Base-by-base conservation (phyloP, 2,113 vertebrate genomes). In the Procavia capensis region DNA sequence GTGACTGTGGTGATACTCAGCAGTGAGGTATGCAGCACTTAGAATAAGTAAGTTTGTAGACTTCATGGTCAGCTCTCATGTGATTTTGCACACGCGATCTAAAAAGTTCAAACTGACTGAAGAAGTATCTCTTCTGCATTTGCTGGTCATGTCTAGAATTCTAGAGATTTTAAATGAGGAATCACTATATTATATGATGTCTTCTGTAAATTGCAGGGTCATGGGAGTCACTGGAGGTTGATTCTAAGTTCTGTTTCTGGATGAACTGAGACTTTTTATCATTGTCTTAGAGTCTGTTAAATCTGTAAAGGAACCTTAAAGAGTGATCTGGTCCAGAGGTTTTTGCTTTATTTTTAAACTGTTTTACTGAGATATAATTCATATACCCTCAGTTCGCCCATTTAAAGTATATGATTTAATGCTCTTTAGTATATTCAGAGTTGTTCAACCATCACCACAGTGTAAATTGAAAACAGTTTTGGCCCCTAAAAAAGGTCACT, bases 291-390 rank as follows among this genome's bases (percentile, higher is more conserved):
- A 50, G 24, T 88, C 50, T 61, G 39, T 54, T 82, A 29, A 24
- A 27, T 95, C 16, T 83, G 25, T 50, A 84, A 93, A 82, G 93
- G 76, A 78, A 91, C 57, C 54, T 87, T 79, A 57, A 39, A 47
- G 54, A n/a, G 50, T 95, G 78, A 72, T 87, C 31, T 90, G 43
- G 34, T 70, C n/a, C 43, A 90, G 50, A 83, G 31, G 24, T 27
- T 80, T 81, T 79, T 63, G 74, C 45, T 47, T 78, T 14, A 84
- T 85, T n/a, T 78, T 76, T 47, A 83, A 72, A 75, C 17, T 59
- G 50, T 34, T 83, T 87, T 96, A 72, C 84, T 95, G 84, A 93
- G 29, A 59, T 84, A 39, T 19, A 95, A 93, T 84, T 74, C n/a
- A 79, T 19, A 47, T 93, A 72, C 39, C 10, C 9, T 74, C 43